Evolutionary conservation across 2,888 invertebrate genomes (phyloP).

Genomic region (Sympetrum striolatum): DNA sequence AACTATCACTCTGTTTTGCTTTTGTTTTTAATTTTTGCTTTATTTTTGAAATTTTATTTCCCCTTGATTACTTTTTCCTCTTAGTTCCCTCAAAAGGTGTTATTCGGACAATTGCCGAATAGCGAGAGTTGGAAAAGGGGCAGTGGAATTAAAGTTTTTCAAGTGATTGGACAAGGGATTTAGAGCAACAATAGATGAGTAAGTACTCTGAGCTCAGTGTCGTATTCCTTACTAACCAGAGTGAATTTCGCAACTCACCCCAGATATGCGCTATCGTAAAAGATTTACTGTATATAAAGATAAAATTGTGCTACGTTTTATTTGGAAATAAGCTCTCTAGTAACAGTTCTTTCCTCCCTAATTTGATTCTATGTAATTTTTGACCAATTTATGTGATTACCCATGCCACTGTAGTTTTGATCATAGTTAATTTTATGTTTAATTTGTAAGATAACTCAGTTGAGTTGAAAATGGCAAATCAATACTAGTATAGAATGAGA

Average conservation of each 20-base stretch:
- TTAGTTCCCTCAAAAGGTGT: conserved; percentile 38
- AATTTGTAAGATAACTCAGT: too few relatives aligned
- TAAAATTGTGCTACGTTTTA: too few relatives aligned
- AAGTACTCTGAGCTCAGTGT: not conserved
- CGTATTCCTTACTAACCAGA: not conserved
- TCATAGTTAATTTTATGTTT: too few relatives aligned
- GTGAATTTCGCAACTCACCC: not conserved
- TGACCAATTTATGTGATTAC: too few relatives aligned
- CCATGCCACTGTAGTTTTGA: too few relatives aligned
- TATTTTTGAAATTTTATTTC: conserved; percentile 36
- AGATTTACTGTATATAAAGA: too few relatives aligned
- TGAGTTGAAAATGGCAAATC: too few relatives aligned
- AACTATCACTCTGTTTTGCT: not conserved
- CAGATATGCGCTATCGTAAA: not conserved
- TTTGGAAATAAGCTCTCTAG: too few relatives aligned
- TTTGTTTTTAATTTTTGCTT: not conserved
- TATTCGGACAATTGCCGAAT: conserved; percentile 34
- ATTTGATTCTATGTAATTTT: too few relatives aligned
- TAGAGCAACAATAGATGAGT: conserved; percentile 23
- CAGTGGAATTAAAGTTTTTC: conserved; percentile 26
- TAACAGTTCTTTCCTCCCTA: too few relatives aligned
- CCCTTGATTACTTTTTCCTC: conserved; percentile 20
- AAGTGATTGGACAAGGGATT: conserved; percentile 34
- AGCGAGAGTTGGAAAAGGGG: conserved; percentile 12
- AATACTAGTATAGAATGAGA: too few relatives aligned